Percentiles rank a stretch among this genome's conserved stretches.
Conservation (phyloP, 2,113 vertebrate species). For the Todiramphus chloris region DNA sequence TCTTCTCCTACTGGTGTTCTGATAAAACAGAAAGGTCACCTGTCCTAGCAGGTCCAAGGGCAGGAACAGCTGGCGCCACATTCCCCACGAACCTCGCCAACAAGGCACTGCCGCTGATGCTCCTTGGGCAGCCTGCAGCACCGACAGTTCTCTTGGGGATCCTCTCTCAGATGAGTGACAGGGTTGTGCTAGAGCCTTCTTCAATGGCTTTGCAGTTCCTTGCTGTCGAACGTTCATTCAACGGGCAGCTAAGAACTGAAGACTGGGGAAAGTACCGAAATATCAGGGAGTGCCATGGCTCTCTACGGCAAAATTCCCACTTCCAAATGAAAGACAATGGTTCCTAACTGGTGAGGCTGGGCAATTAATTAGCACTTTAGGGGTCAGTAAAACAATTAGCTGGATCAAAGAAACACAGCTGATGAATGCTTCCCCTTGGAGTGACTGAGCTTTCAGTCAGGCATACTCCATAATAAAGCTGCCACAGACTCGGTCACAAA, state of each 20-base stretch:
- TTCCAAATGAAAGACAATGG: neutral
- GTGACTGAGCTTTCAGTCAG: neutral
- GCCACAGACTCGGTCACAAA: neutral
- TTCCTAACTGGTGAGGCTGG: neutral
- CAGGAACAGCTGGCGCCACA: neutral
- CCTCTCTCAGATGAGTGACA: too few relatives aligned
- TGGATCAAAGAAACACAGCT: neutral
- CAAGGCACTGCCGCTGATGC: too few relatives aligned
- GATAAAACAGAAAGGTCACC: neutral
- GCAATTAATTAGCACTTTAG: neutral
- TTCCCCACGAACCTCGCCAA: neutral
- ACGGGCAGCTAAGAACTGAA: neutral
- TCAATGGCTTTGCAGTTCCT: neutral
- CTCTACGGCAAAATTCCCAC: neutral
- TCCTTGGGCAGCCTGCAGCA: neutral
- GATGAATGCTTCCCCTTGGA: neutral
- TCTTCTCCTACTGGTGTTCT: neutral
- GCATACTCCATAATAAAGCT: neutral
- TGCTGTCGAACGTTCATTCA: neutral
- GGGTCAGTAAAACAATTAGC: neutral
- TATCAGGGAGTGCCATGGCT: neutral
- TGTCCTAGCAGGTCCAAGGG: neutral
- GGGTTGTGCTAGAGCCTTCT: fast-evolving
- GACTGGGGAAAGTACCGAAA: neutral
- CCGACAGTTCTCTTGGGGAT: neutral